Evolutionary conservation across 2,888 invertebrate species (phyloP).

Genomic region (Cantharis nigra): DNA sequence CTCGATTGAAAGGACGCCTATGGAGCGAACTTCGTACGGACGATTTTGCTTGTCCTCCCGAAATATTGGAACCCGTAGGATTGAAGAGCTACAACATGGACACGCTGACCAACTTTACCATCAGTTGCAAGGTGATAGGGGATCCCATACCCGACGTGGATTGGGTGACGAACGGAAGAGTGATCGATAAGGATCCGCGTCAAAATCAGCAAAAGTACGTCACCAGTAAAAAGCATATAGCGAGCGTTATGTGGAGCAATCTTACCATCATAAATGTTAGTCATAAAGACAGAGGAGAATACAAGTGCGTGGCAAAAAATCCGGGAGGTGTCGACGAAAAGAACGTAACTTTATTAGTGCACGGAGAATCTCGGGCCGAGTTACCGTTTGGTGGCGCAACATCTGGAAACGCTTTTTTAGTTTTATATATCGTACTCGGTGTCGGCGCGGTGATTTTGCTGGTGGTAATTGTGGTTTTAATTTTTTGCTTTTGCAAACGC

Average conservation of each 20-base stretch:
- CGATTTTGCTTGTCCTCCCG: constrained; percentile 83
- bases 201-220: constrained; percentile 56
- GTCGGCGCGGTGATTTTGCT: constrained; percentile 57
- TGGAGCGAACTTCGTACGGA: constrained; percentile 75
- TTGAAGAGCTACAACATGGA: constrained; percentile 65
- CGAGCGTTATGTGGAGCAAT: constrained; percentile 61
- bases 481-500: constrained; percentile 51
- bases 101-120: constrained; percentile 68
- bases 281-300: constrained; percentile 59
- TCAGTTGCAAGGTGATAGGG: constrained; percentile 76
- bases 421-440: constrained; percentile 57
- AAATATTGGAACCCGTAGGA: constrained; percentile 68
- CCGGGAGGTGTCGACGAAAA: constrained; percentile 79
- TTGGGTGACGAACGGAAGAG: constrained; percentile 72
- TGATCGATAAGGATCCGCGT: constrained; percentile 61
- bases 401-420: constrained; percentile 34
- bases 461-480: constrained; percentile 55
- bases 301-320: constrained; percentile 78
- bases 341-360: constrained; percentile 67
- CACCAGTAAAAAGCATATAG: constrained; percentile 45
- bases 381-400: constrained; percentile 33
- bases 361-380: constrained; percentile 47
- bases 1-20: constrained; percentile 66
- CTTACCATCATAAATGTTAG: constrained; percentile 59
- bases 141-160: constrained; percentile 77